Conservation (phyloP, 2,888 invertebrate species). For the Melieria omissa region DNA sequence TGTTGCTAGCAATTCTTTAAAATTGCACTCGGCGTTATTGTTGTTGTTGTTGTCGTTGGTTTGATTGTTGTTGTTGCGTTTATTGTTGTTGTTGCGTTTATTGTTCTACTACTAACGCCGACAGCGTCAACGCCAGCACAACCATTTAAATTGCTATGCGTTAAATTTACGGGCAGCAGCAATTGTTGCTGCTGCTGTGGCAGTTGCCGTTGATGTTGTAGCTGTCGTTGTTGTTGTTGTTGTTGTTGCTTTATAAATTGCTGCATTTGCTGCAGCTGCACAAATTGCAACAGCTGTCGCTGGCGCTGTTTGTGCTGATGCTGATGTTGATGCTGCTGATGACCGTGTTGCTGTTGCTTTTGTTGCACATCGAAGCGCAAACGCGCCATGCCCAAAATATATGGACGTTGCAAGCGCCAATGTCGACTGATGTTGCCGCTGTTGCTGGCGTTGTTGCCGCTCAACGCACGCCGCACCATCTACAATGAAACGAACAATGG, state of each 20-base stretch:
- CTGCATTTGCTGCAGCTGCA: conserved; percentile 47
- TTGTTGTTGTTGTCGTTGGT: conserved; percentile 5
- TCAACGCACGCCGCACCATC: conserved; percentile 50
- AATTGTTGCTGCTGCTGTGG: conserved; percentile 18
- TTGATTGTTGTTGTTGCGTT: conserved; percentile 19
- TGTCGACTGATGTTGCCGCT: conserved; percentile 6
- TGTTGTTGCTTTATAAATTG: conserved; percentile 39
- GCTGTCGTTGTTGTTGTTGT: conserved; percentile 41
- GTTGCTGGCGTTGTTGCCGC: conserved; percentile 37
- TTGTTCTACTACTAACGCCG: conserved; percentile 11
- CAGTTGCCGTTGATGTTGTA: conserved; percentile 36
- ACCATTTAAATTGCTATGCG: conserved; percentile 18
- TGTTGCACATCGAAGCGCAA: conserved; percentile 39
- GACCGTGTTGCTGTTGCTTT: conserved; percentile 37
- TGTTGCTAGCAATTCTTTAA: conserved; percentile 35
- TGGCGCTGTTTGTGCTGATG: conserved; percentile 36
- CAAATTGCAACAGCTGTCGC: conserved; percentile 30
- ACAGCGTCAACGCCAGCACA: neutral
- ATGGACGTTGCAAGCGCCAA: neutral
- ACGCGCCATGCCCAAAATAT: conserved; percentile 19
- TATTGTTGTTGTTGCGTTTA: conserved; percentile 23
- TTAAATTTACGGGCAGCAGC: conserved; percentile 24
- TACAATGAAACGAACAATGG: conserved; percentile 45
- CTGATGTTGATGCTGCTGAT: conserved; percentile 23
- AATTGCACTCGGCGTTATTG: conserved; percentile 20